phyloP scores from a whole-genome alignment of 2,797 vertebrate species.

The Neostethus bicornis region DNA sequence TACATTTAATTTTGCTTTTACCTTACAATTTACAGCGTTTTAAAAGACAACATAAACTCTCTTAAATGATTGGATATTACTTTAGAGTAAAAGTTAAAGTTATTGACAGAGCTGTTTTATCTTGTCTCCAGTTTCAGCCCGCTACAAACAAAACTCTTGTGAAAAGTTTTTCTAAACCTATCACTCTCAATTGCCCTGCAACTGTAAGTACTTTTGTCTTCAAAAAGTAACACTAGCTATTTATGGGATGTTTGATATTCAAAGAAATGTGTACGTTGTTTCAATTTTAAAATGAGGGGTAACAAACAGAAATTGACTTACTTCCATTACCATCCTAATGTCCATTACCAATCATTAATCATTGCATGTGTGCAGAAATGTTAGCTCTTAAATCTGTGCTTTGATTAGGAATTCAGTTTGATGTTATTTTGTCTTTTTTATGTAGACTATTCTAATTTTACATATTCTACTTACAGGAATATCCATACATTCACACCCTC shows the following conservation, averaged over 20 bases:
- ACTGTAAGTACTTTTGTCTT: constrained; percentile 62
- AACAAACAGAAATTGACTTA: too few species aligned
- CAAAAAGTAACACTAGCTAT: neutral
- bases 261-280: neutral
- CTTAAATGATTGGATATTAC: too few species aligned
- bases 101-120: constrained; percentile 1
- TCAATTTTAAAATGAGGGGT: neutral
- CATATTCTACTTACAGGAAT: constrained; percentile 60
- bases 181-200: constrained; percentile 81
- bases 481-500: constrained; percentile 79
- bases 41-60: neutral
- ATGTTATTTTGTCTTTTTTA: too few species aligned
- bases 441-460: too few species aligned
- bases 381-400: too few species aligned
- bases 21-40: neutral
- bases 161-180: constrained; percentile 78
- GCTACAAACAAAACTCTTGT: constrained; percentile 77
- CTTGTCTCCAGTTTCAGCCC: constrained; percentile 78
- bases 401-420: too few species aligned
- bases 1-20: neutral
- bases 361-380: too few species aligned
- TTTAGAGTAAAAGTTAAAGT: neutral
- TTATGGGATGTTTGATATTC: neutral
- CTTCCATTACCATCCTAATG: too few species aligned
- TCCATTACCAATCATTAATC: too few species aligned